Evolutionary conservation across 2,888 invertebrate genomes (phyloP), one percentile per base, ranked within the genome.

Genomic region (Empis stercorea): DNA sequence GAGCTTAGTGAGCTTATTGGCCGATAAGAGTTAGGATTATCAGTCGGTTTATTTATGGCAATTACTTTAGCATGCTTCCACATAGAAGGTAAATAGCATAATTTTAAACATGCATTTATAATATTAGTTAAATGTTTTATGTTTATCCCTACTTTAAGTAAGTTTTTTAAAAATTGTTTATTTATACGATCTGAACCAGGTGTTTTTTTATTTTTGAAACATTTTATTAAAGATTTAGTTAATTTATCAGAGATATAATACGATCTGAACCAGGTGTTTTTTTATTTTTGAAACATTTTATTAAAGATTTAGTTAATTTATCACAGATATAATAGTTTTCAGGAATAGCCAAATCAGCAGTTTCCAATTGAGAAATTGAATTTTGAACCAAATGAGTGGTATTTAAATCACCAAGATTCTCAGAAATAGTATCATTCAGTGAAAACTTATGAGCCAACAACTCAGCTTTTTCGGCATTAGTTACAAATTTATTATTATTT

Each of bases 1-100:
- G 16, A 13, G 17, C 17, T 20, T n/a, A 50, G 39, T 17, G 47
- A 17, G 32, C 47, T 49, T n/a, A n/a, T n/a, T n/a, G 51, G 51
- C 6, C 43, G 42, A 32, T 50, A 46, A 20, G 23, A 43, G 15
- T 42, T 38, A 7, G 44, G 46, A 17, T 36, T 39, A 36, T 39
- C 32, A 13, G 43, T 20, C 2, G 44, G 36, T 10, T 30, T 30
- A 30, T 10, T 9, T 30, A 30, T 30, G 30, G 7, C 9, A 9
- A 30, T 30, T 9, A 30, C 10, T 30, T 30, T 30, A 10, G 30
- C 30, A 9, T 9, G 7, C 30, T 30, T 30, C 30, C 30, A 30
- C 5, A 13, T n/a, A 13, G 10, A 10, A 10, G 36, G 36, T 6
- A 36, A 36, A n/a, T 36, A 36, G 5, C 5, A 13, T 36, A 36